Conservation (phyloP, 2,113 vertebrate genomes). For the Actinemys pallida region DNA sequence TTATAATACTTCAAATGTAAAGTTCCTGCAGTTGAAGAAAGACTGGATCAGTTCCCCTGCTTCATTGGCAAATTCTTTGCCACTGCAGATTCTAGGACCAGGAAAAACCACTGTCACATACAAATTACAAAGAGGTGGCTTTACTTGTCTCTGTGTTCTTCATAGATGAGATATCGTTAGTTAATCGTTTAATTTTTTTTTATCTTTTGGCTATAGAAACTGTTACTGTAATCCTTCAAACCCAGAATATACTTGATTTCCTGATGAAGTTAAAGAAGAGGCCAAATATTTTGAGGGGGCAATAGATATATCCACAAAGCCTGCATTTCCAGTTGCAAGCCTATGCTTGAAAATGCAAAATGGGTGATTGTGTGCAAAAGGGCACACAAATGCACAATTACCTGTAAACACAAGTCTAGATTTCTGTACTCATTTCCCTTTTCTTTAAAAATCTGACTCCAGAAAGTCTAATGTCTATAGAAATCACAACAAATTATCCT, state of each 20-base stretch:
- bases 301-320: background rate
- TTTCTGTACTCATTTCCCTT: background rate
- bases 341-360: constrained; percentile 8
- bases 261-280: background rate
- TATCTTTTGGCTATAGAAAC: background rate
- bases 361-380: background rate
- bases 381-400: background rate
- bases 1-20: background rate
- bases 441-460: constrained; percentile 7
- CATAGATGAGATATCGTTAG: background rate
- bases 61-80: background rate
- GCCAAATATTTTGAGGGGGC: background rate
- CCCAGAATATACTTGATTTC: constrained; percentile 6
- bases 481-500: background rate
- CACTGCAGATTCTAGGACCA: background rate
- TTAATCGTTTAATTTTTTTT: background rate
- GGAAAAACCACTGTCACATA: background rate
- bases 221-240: background rate
- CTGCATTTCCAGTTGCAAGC: background rate
- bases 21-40: background rate
- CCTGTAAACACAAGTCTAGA: background rate
- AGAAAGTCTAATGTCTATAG: background rate
- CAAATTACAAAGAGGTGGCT: background rate
- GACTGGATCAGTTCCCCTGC: background rate
- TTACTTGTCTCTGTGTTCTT: background rate